These are phyloP conservation scores for Escarpia spicata DNA, from an alignment of 2,888 invertebrate species.

Conservation along the genomic window DNA sequence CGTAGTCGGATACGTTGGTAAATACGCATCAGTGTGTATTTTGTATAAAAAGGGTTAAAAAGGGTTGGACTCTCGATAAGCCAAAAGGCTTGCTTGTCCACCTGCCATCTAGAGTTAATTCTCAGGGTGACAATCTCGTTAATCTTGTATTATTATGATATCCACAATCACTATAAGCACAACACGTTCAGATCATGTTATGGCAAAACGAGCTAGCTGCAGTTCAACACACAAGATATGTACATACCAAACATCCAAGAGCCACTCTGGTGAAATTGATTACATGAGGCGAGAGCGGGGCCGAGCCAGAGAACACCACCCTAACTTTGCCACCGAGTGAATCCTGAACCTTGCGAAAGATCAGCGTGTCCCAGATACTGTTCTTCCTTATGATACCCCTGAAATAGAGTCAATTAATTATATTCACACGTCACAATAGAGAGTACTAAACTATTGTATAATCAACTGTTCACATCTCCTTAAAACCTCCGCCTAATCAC, in stretches of 20 bases:
- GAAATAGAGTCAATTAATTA: background rate
- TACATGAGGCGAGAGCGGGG: constrained; percentile 92
- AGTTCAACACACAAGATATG: background rate
- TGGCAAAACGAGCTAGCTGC: background rate
- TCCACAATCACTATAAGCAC: background rate
- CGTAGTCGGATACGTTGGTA: too few species aligned
- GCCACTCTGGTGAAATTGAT: constrained; percentile 93
- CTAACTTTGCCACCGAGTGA: constrained; percentile 87
- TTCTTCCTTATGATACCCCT: constrained; percentile 74
- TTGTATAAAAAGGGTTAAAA: too few species aligned
- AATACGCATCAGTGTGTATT: too few species aligned
- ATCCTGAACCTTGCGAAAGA: constrained; percentile 92
- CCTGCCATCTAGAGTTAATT: too few species aligned
- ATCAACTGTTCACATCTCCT: too few species aligned
- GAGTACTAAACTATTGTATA: too few species aligned
- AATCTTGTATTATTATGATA: too few species aligned
- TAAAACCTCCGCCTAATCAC: too few species aligned
- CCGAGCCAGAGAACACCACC: constrained; percentile 84
- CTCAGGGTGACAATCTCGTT: too few species aligned
- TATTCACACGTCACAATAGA: too few species aligned
- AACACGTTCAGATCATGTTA: background rate
- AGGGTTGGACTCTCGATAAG: too few species aligned
- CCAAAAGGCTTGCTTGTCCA: too few species aligned
- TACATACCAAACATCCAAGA: constrained; percentile 66
- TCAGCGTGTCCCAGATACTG: constrained; percentile 91